Evolutionary conservation across 2,113 vertebrate genomes (phyloP).

Genomic region (Odontophorus gujanensis): DNA sequence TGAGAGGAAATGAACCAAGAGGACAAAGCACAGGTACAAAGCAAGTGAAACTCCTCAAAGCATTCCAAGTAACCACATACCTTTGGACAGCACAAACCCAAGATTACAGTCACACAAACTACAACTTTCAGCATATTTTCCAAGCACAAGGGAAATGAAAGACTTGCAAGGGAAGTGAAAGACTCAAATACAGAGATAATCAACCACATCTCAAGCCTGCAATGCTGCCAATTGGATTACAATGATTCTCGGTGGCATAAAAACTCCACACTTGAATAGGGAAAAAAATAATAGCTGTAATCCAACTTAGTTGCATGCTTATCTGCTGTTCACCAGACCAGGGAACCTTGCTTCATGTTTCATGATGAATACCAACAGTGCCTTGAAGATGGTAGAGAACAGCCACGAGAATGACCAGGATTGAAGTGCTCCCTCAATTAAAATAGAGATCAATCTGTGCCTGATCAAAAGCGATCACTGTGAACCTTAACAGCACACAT

Average conservation of each 20-base stretch:
- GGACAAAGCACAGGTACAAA: background rate
- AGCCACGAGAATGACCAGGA: rapidly evolving
- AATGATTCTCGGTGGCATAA: rapidly evolving
- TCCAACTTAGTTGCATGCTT: rapidly evolving
- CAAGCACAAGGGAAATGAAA: too few species aligned
- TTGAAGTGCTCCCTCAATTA: rapidly evolving
- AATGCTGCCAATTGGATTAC: background rate
- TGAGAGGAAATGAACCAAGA: background rate
- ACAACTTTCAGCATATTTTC: background rate
- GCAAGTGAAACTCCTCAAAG: background rate
- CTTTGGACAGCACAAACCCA: background rate
- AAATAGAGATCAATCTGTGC: background rate
- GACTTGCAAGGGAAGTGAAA: background rate
- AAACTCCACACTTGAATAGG: background rate
- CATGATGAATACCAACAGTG: background rate
- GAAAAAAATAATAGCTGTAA: background rate
- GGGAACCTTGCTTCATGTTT: background rate
- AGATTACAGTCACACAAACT: background rate
- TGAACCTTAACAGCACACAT: background rate
- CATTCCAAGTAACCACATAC: background rate
- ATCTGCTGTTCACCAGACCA: background rate
- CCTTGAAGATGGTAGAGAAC: background rate
- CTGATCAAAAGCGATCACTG: background rate
- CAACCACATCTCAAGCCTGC: background rate
- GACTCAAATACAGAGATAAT: rapidly evolving